These are phyloP conservation scores for Drosophila lutescens DNA, from an alignment of 2,888 invertebrate species.

Conservation along the genomic window DNA sequence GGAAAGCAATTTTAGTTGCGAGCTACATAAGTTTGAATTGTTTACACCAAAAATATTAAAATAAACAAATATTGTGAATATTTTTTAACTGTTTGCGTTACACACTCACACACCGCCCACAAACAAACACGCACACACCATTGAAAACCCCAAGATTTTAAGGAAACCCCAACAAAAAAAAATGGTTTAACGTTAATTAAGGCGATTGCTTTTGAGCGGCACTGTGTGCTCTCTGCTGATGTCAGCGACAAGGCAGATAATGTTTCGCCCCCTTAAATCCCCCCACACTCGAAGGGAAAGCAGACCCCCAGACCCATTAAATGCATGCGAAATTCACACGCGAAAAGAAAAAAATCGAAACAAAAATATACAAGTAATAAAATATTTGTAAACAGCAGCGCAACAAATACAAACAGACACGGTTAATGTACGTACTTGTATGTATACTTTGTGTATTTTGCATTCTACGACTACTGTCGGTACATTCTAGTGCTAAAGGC, in stretches of 20 bases:
- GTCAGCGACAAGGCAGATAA: constrained; percentile 60
- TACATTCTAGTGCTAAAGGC: constrained; percentile 43
- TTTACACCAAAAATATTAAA: constrained; percentile 76
- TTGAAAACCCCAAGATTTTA: constrained; percentile 6
- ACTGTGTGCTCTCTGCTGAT: constrained; percentile 65
- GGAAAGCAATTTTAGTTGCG: constrained; percentile 59
- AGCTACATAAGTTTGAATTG: constrained; percentile 73
- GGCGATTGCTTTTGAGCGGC: constrained; percentile 56
- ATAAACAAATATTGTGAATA: constrained; percentile 71
- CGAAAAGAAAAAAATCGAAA: constrained; percentile 13
- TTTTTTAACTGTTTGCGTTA: constrained; percentile 63
- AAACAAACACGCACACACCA: constrained; percentile 36
- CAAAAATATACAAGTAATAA: constrained; percentile 40
- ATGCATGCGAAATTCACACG: constrained; percentile 25
- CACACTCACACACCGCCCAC: constrained; percentile 16
- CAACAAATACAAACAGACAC: constrained; percentile 31
- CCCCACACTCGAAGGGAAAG: constrained; percentile 5
- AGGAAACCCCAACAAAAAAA: constrained; percentile 6
- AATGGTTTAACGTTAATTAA: constrained; percentile 36
- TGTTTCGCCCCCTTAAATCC: constrained; percentile 42
- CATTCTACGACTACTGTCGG: constrained; percentile 23
- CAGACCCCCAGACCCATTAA: constrained; percentile 16
- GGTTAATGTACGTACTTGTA: constrained; percentile 25
- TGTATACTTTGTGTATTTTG: constrained; percentile 32
- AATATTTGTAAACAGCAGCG: constrained; percentile 35